Percentiles rank a stretch among this genome's conserved stretches.
Conservation (phyloP, 1,140 invertebrate species). For the Drosophila jambulina region DNA sequence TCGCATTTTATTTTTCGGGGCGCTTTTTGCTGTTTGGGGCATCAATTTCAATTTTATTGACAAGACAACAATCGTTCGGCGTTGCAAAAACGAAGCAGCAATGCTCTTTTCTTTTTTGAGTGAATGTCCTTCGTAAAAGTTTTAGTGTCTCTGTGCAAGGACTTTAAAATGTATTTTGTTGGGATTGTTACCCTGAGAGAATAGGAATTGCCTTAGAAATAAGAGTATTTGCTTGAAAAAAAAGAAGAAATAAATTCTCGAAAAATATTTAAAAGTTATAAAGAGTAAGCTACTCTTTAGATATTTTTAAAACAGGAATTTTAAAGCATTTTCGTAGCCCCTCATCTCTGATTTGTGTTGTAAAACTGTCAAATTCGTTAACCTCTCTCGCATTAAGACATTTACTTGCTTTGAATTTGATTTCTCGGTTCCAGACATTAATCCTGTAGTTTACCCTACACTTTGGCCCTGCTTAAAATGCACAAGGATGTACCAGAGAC, state of each 20-base stretch:
- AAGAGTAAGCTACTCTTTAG: too few species aligned
- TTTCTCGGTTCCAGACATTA: background rate
- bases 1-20: slow-evolving; percentile 77
- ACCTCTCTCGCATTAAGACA: background rate
- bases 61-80: slow-evolving; percentile 43
- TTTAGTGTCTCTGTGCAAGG: background rate
- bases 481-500: background rate
- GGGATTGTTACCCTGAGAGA: too few species aligned
- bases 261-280: background rate
- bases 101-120: slow-evolving; percentile 37
- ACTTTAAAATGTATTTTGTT: background rate
- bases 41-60: slow-evolving; percentile 84
- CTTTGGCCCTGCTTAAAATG: slow-evolving; percentile 6
- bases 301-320: background rate
- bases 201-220: too few species aligned
- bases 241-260: background rate
- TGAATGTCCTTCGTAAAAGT: slow-evolving; percentile 11
- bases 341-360: background rate
- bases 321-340: background rate
- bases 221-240: background rate
- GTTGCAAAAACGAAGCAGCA: slow-evolving; percentile 19
- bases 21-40: slow-evolving; percentile 71
- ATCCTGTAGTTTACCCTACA: slow-evolving; percentile 2
- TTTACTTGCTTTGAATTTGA: background rate
- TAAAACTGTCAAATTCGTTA: background rate